Base-by-base conservation (phyloP, 1,140 invertebrate species). In the Drosophila cardini region DNA sequence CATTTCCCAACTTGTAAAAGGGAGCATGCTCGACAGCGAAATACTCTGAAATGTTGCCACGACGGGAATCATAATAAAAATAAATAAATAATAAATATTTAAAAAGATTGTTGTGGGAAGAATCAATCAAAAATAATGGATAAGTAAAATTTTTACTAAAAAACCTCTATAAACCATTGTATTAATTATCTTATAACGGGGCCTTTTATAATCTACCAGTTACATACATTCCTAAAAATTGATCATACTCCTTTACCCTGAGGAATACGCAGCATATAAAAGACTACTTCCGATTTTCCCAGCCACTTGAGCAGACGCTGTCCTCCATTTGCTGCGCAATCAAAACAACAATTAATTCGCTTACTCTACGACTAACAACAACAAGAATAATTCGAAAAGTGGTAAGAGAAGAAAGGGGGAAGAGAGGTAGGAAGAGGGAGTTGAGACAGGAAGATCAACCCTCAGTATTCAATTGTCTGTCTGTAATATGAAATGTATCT, bases 401-500 rank as follows among this genome's bases (percentile, higher is more conserved):
- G 67, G 55, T 55, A 62, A 30, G 38, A 36, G 32, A 21, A 10
- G 21, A 30, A 26, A 16, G n/a, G 7, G 4, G 43, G n/a, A n/a
- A 4, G 1, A 9, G 7, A 10, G 45, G 34, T 5, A 11, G 16
- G 10, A 1, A 11, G 36, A 38, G 36, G 36, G 11, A 38, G 9
- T 38, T 38, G 61, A 16, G 18, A 46, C 50, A 40, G 30, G 34
- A 42, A 43, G 48, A 78, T 58, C 82, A 74, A 89, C 83, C 83
- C 83, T 64, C 65, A 80, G 69, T 13, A 79, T 79, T 80, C 83
- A 87, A 87, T 87, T 89, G 84, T 87, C 83, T 81, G 76, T 82
- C 83, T 63, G 79, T 89, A 87, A 89, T 87, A 86, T 87, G 84
- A 89, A 87, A 87, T 87, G 80, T 87, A 87, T 87, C 83, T 89